Base-by-base conservation (phyloP, 35 echinoderm and acorn worm genomes). In the Heliocidaris erythrogramma region DNA sequence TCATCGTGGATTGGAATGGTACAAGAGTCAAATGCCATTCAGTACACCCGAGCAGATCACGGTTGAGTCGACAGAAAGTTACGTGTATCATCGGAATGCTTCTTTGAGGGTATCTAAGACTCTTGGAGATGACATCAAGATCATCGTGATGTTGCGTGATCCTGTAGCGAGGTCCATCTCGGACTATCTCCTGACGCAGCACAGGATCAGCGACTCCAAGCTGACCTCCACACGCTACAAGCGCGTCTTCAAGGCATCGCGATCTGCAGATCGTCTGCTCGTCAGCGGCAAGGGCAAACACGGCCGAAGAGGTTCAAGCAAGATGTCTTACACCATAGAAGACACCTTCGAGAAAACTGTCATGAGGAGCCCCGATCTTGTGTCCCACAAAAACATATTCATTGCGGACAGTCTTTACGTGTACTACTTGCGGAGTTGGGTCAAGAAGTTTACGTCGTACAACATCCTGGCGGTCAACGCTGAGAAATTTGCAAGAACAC, bases 121-220 rank as follows among this genome's bases (percentile, higher is more conserved):
- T 32, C 92, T 98, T 48, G 48, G 87, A 9, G 48, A 90, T 56
- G 84, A 97, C 85, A 78, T 97, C 59, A 97, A 96, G 31, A 32
- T 98, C 14, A 98, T 98, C 50, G 94, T 94, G 1, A 96, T 98
- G 42, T 88, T 98, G 42, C 88, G 96, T 30, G 96, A 98, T 88
- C 97, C 97, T 1, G 96, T 98, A 29, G 69, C 92, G 9, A 60
- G 97, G 49, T 97, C 97, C 14, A 87, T 98, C 5, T 98, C 97
- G 2, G 97, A 98, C 65, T 98, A 90, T 94, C 96, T 96, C 6
- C 97, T 96, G 13, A 85, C 96, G 24, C 48, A 86, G 32, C 61
- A 30, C 21, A 12, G 91, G 31, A 49, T 92, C 49, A 2, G 30
- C 31, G 48, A 49, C 11, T 92, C 91, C 21, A 92, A 59, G 30